Base-by-base conservation (phyloP, 2,888 invertebrate genomes). In the Eumacrocentrus americanus region DNA sequence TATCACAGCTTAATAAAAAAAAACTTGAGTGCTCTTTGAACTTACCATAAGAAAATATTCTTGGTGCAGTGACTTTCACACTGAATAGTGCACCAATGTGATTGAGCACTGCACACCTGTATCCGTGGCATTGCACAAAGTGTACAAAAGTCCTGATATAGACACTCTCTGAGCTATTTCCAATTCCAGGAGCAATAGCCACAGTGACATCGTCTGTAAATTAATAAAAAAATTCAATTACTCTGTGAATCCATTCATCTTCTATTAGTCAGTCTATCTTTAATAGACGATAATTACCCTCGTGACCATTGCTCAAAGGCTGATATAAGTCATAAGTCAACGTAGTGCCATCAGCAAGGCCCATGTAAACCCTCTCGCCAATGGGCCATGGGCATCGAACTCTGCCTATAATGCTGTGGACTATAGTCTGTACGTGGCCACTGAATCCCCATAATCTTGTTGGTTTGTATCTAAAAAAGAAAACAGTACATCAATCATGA, bases 361-460 rank as follows among this genome's bases (percentile, higher is more conserved):
- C 83, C 23, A 94, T 83, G 68, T 89, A 90, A 55, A 93, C 88
- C 55, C 95, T 86, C 71, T 91, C 90, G 22, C 95, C 94, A 70
- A 91, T 88, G 0, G 94, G 92, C 89, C 92, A 91, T 54, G 94
- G 94, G 74, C 95, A 93, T 64, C 91, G 88, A 20, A 95, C 91
- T 58, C 95, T 87, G 20, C 93, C 92, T 63, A 93, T 90, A 67
- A 92, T 86, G 73, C 94, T 95, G 82, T 96, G 96, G 54, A 95
- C 83, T 61, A 95, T 91, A 1, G 96, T 96, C 81, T 97, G 96
- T 16, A 96, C 89, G 81, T 97, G 96, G 9, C 96, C 96, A 81
- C 94, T 95, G 81, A 94, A 94, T 60, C 97, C 97, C 96, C 96
- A 97, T 69, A 96, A 81, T 68, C 92, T 84, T 51, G 95, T 93